phyloP scores from a whole-genome alignment of 64 coral and sea anemone genomes.

The Porites lutea region DNA sequence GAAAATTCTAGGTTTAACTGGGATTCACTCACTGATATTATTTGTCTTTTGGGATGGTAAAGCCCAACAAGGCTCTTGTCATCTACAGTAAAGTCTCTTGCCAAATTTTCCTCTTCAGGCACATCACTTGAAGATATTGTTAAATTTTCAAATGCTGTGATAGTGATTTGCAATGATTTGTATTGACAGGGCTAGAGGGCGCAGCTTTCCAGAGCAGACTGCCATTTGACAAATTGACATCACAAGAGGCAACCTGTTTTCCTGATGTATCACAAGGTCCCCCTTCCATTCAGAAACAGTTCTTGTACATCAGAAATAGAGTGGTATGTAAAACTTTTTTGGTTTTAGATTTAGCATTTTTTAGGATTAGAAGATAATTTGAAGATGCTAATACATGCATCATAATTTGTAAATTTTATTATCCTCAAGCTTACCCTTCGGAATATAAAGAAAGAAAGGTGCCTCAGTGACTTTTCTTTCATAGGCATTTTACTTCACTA shows the following conservation, averaged over 20 bases:
- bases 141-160: not conserved
- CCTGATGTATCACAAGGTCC: slow-evolving; percentile 98
- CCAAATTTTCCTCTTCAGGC: not conserved
- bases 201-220: slow-evolving; percentile 95
- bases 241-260: slow-evolving; percentile 94
- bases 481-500: too few species aligned
- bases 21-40: too few species aligned
- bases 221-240: slow-evolving; percentile 98
- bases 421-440: too few species aligned
- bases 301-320: slow-evolving; percentile 95
- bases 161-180: not conserved
- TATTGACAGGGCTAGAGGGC: slow-evolving; percentile 81
- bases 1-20: too few species aligned
- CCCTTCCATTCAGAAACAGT: slow-evolving; percentile 84
- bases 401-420: too few species aligned
- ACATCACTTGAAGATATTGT: not conserved
- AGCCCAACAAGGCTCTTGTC: too few species aligned
- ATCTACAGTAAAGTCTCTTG: not conserved
- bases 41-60: too few species aligned
- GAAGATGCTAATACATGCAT: too few species aligned
- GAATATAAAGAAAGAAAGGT: too few species aligned
- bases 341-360: too few species aligned
- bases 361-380: too few species aligned
- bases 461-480: too few species aligned
- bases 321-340: slow-evolving; percentile 66